Conservation (phyloP, 2,888 invertebrate genomes). For the Artemia sinica region DNA sequence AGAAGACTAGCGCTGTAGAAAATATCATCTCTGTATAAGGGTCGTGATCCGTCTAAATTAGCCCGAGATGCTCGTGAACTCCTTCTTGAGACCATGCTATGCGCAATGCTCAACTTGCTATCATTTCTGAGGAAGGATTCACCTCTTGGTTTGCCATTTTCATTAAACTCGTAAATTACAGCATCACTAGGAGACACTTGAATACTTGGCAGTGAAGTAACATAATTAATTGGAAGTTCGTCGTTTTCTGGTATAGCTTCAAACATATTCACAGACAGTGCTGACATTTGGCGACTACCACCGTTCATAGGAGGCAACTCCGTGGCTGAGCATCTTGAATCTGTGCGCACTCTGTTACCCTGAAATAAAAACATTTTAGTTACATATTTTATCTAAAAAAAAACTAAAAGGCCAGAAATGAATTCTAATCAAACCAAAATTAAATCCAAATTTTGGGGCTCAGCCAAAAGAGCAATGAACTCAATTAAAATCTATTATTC, state of each 20-base stretch:
- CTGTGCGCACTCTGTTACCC: background rate
- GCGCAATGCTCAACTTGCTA: background rate
- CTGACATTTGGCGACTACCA: background rate
- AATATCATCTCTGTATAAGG: slow-evolving; percentile 74
- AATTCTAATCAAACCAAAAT: too few species aligned
- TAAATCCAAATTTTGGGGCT: too few species aligned
- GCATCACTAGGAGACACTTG: slow-evolving; percentile 20
- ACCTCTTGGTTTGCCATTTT: slow-evolving; percentile 16
- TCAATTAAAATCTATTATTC: too few species aligned
- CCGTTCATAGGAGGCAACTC: background rate
- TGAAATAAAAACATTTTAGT: background rate
- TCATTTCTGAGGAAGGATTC: slow-evolving; percentile 15
- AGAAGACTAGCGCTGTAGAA: slow-evolving; percentile 73
- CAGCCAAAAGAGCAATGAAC: too few species aligned
- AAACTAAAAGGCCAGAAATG: too few species aligned
- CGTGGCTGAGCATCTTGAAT: slow-evolving; percentile 12
- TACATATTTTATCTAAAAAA: background rate
- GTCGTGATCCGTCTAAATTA: slow-evolving; percentile 31
- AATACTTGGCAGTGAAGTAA: slow-evolving; percentile 3
- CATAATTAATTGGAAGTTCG: background rate
- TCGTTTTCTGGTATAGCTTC: slow-evolving; percentile 15
- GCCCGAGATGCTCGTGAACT: slow-evolving; percentile 31
- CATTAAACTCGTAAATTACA: slow-evolving; percentile 26
- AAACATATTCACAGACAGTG: background rate
- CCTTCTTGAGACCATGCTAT: slow-evolving; percentile 3